phyloP scores from a whole-genome alignment of 2,888 invertebrate genomes.

The Drosophila mimica region DNA sequence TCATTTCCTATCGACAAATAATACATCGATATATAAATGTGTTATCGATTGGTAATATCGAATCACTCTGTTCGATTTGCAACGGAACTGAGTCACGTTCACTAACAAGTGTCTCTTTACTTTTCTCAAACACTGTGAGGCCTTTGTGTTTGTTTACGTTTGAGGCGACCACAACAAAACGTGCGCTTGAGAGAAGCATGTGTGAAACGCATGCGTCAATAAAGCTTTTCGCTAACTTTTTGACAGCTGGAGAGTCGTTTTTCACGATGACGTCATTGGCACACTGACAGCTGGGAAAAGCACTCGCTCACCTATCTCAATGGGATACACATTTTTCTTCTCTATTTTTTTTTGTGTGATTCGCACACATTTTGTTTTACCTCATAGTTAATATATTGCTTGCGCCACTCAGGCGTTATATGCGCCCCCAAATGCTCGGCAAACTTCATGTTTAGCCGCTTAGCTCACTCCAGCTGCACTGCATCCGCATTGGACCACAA shows the following conservation, averaged over 20 bases:
- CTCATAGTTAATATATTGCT: conserved; percentile 92
- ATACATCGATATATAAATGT: conserved; percentile 1
- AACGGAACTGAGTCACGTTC: not conserved
- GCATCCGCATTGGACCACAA: conserved; percentile 64
- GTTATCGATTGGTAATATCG: conserved; percentile 4
- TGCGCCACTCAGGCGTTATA: conserved; percentile 96
- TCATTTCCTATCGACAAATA: conserved; percentile 89
- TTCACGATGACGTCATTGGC: conserved; percentile 67
- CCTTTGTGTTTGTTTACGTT: conserved; percentile 61
- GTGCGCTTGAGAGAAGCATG: not conserved
- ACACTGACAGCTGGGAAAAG: conserved; percentile 70
- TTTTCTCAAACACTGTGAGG: conserved; percentile 31
- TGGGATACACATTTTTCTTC: conserved; percentile 68
- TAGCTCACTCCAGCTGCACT: conserved; percentile 53
- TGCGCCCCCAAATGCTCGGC: conserved; percentile 95
- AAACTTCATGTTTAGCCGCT: conserved; percentile 90
- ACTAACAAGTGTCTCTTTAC: not conserved
- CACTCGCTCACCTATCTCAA: conserved; percentile 45
- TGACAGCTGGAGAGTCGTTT: conserved; percentile 66
- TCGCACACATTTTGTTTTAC: conserved; percentile 81
- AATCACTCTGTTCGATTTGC: not conserved
- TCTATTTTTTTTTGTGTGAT: not conserved
- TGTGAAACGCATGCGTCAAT: conserved; percentile 65
- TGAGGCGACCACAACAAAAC: conserved; percentile 63
- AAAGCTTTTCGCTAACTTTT: conserved; percentile 62